phyloP scores from a whole-genome alignment of 2,113 vertebrate genomes.

The Ammodytes dubius region DNA sequence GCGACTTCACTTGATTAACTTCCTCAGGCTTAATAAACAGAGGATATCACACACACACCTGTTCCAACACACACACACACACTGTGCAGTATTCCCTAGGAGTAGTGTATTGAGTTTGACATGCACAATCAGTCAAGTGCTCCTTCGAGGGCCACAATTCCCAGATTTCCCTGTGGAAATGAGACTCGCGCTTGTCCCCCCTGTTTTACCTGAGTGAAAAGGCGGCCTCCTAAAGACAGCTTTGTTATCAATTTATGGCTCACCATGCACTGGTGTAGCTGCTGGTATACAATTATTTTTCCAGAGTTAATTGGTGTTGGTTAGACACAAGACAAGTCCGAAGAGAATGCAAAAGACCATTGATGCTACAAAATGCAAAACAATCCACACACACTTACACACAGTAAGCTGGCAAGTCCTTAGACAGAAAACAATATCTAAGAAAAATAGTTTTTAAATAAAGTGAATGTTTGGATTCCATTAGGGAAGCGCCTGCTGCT shows the following conservation, averaged over 20 bases:
- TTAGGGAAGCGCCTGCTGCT: conserved; percentile 13
- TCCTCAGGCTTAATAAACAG: neutral
- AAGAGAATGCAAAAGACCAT: neutral
- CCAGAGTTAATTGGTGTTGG: neutral
- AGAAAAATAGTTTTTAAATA: too few relatives aligned
- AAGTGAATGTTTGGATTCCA: conserved; percentile 50
- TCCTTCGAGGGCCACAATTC: neutral
- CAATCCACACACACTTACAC: neutral
- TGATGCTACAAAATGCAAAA: conserved; percentile 3
- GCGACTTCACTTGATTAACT: neutral
- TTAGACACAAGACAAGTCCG: neutral
- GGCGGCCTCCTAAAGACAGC: neutral
- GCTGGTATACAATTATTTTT: neutral
- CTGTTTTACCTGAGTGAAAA: neutral
- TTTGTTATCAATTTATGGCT: conserved; percentile 1
- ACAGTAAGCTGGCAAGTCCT: neutral
- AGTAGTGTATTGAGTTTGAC: conserved; percentile 3
- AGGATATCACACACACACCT: neutral
- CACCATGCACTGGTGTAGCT: neutral
- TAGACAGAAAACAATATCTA: conserved; percentile 12
- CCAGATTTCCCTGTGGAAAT: conserved; percentile 18
- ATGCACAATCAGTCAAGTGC: neutral
- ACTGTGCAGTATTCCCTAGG: neutral
- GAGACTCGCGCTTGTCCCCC: neutral
- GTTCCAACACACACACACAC: neutral